Conservation (phyloP, 2,113 vertebrate species). For the Lampris megalopsis region DNA sequence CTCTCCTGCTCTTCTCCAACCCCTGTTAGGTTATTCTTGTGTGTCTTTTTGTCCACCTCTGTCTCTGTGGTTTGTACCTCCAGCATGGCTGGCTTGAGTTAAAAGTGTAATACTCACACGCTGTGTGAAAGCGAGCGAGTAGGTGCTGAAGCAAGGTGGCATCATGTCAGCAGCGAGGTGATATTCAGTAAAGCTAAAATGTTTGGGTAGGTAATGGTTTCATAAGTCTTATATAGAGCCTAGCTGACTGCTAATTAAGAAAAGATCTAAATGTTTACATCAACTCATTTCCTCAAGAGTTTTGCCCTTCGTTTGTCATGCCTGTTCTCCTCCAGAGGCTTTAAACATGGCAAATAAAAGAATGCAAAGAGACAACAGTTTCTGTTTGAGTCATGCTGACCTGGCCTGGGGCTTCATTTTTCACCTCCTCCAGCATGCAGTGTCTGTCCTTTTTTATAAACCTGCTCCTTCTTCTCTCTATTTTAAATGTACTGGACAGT, state of each 20-base stretch:
- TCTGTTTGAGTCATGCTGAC: no score
- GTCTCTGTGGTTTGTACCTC: not conserved
- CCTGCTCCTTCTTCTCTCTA: no score
- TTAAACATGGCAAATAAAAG: no score
- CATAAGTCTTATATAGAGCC: not conserved
- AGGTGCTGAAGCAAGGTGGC: not conserved
- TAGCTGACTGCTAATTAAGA: not conserved
- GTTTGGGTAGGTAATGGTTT: constrained; percentile 29
- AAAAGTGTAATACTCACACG: constrained; percentile 8
- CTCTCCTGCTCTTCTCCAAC: no score
- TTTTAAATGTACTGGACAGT: no score
- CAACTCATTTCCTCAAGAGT: constrained; percentile 26
- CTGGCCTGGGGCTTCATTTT: no score
- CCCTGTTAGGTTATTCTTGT: no score
- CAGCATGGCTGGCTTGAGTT: not conserved
- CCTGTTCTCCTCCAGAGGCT: not conserved
- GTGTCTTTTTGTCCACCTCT: not conserved
- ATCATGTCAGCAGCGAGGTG: not conserved
- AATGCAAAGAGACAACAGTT: no score
- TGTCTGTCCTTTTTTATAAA: no score
- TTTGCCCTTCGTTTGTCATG: constrained; percentile 14
- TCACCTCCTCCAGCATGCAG: no score
- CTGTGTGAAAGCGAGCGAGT: constrained; percentile 13
- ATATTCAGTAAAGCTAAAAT: constrained; percentile 20
- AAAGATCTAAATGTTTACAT: not conserved